Percentiles rank a stretch among this genome's conserved stretches.
Evolutionary conservation across 1,140 invertebrate species (phyloP).

Genomic region (Gonioctena quinquepunctata): DNA sequence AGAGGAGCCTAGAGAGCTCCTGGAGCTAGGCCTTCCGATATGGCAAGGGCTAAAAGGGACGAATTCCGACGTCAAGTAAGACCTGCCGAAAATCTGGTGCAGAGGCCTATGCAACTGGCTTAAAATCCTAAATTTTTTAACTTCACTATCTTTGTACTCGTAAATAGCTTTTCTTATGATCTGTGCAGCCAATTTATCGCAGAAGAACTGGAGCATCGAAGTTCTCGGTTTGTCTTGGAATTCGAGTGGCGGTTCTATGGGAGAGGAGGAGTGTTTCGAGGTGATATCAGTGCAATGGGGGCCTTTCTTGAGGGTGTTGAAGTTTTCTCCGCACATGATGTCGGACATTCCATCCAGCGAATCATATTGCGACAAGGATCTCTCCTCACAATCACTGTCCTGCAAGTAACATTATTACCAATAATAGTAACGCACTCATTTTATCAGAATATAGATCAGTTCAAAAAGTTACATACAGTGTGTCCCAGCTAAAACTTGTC

Average conservation of each 20-base stretch:
- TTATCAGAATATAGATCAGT: no score
- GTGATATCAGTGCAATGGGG: constrained; percentile 62
- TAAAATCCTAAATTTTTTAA: constrained; percentile 22
- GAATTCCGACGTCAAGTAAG: constrained; percentile 66
- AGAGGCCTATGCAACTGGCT: constrained; percentile 4
- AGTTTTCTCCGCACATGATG: constrained; percentile 75
- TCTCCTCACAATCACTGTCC: constrained; percentile 70
- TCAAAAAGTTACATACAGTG: no score
- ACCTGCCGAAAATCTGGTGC: constrained; percentile 48
- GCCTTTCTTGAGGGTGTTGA: constrained; percentile 80
- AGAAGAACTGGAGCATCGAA: constrained; percentile 40
- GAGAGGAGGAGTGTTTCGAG: constrained; percentile 53
- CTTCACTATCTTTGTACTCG: constrained; percentile 33
- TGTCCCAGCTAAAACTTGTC: no score
- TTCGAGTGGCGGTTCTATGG: constrained; percentile 78
- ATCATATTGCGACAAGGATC: constrained; percentile 66
- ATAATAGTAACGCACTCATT: no score
- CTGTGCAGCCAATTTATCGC: constrained; percentile 36
- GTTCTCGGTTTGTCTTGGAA: constrained; percentile 68
- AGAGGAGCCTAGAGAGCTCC: constrained; percentile 72
- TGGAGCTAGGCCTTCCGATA: constrained; percentile 38
- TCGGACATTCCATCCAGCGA: constrained; percentile 69
- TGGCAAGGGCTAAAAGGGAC: constrained; percentile 66
- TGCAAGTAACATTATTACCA: no score
- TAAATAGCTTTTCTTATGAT: constrained; percentile 47